Evolutionary conservation across 2,113 vertebrate genomes (phyloP).

Genomic region (Sceloporus undulatus): DNA sequence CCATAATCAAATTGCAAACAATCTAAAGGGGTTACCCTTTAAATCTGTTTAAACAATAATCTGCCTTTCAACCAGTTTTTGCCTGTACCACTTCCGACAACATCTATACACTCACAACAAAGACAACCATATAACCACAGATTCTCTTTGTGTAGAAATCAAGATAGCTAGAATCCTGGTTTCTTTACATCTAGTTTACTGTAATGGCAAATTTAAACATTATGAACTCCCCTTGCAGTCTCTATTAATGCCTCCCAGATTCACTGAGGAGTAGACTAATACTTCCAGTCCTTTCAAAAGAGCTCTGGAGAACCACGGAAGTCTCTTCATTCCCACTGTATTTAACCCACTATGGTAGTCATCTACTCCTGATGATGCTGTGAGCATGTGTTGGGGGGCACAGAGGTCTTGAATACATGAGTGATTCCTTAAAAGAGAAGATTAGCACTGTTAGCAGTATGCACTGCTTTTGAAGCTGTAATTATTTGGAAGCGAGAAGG

Average conservation of each 20-base stretch:
- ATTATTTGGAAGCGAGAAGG: slow-evolving; percentile 39
- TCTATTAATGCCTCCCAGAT: neutral
- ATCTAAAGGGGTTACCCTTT: slow-evolving; percentile 19
- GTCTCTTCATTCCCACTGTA: slow-evolving; percentile 40
- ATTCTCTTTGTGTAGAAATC: neutral
- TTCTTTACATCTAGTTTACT: neutral
- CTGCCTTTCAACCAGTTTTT: neutral
- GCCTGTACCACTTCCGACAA: neutral
- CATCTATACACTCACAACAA: neutral
- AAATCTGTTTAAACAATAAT: slow-evolving; percentile 50
- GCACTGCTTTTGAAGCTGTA: slow-evolving; percentile 37
- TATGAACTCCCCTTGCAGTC: too few relatives aligned
- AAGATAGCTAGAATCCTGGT: neutral
- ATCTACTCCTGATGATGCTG: slow-evolving; percentile 56
- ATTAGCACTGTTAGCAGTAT: slow-evolving; percentile 27
- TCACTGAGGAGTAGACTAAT: slow-evolving; percentile 5
- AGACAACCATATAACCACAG: neutral
- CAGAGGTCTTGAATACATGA: slow-evolving; percentile 39
- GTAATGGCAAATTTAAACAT: neutral
- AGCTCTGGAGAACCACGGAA: slow-evolving; percentile 46
- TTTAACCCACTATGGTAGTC: slow-evolving; percentile 59
- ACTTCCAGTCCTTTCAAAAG: slow-evolving; percentile 39
- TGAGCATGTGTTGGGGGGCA: slow-evolving; percentile 42
- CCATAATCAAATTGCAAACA: slow-evolving; percentile 55
- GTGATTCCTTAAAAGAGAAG: slow-evolving; percentile 28